Base-by-base conservation (phyloP, 2,113 vertebrate species). In the Otus sunia region DNA sequence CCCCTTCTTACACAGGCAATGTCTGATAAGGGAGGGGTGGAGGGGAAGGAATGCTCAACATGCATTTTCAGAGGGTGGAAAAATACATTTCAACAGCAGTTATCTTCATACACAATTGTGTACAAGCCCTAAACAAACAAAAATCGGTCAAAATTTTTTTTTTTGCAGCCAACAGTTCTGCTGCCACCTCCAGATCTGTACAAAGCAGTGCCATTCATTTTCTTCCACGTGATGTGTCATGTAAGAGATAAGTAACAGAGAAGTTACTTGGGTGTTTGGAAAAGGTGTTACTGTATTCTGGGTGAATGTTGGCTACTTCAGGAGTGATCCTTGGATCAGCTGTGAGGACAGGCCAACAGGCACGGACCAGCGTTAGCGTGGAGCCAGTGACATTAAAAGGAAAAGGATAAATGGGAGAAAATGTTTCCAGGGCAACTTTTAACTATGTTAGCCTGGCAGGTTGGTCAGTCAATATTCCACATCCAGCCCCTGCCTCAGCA, bases 321-420 rank as follows among this genome's bases (percentile, higher is more conserved):
- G 12, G 30, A 36, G 15, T 12, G 67, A 15, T 5, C 25, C 12
- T 6, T 25, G 32, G 60, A 2, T 62, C 10, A 71, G 53, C 17
- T 2, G 4, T 1, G 16, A 34, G 19, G 45, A 34, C 37, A 52
- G 62, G 47, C 26, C 12, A 0, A 14, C 19, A 4, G 7, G n/a
- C 13, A 15, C 0, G 1, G 67, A 32, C 27, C 32, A 76, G 36
- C 32, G 5, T 23, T 25, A 26, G 39, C 23, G 25, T 5, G 10
- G 66, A 50, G n/a, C 18, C 52, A 20, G 4, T 8, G 29, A 15
- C 12, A 7, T 6, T 12, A 16, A 71, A 83, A 56, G 53, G 49
- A 30, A 63, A 63, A 43, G 30, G 58, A 32, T 30, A 30, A 90
- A 55, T 8, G 8, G 47, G 36, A 81, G 34, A 41, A 88, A 30